Evolutionary conservation across 2,113 vertebrate genomes (phyloP).

Genomic region (Orthonyx spaldingii): DNA sequence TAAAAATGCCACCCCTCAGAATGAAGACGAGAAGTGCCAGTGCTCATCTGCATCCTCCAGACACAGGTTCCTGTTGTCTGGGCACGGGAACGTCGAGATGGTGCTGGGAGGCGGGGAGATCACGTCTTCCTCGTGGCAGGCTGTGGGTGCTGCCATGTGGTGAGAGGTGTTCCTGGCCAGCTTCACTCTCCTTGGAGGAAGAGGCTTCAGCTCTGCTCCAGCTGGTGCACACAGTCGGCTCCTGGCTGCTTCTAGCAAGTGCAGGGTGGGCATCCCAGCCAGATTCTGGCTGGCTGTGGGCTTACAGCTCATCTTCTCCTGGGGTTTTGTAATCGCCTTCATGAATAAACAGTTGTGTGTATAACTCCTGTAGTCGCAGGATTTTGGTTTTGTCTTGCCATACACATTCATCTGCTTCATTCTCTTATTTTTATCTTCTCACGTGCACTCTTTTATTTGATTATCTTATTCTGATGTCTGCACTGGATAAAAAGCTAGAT

Average conservation of each 20-base stretch:
- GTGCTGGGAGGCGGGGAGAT: background rate
- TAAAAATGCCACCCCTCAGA: background rate
- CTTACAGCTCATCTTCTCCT: background rate
- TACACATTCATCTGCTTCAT: background rate
- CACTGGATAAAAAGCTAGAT: background rate
- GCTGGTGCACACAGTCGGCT: background rate
- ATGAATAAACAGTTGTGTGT: background rate
- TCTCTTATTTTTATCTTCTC: background rate
- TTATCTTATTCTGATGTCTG: background rate
- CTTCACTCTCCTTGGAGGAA: background rate
- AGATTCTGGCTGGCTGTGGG: background rate
- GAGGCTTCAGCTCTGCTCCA: background rate
- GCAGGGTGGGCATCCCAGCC: background rate
- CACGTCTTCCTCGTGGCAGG: rapidly evolving
- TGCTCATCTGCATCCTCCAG: background rate
- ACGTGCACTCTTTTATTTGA: background rate
- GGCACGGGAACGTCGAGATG: rapidly evolving
- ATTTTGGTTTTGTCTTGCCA: background rate
- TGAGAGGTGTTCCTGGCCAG: background rate
- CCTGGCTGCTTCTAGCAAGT: background rate
- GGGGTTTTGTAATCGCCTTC: background rate
- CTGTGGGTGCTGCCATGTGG: background rate
- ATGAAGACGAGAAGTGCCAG: background rate
- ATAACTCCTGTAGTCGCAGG: background rate
- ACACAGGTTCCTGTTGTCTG: background rate